Evolutionary conservation across 2,888 invertebrate genomes (phyloP).

Genomic region (Amiota minor): DNA sequence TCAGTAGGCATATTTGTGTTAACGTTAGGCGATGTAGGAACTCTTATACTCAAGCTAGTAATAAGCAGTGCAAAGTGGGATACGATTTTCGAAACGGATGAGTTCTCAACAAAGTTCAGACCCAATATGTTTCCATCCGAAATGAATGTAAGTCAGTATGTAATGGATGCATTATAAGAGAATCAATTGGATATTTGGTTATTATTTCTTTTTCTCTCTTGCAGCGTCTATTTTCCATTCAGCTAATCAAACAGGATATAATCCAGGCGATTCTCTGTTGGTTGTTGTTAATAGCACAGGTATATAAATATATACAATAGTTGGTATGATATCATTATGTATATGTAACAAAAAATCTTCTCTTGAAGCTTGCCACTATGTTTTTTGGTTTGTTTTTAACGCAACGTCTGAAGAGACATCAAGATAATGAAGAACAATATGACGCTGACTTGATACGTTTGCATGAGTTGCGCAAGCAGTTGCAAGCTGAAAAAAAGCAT

Average conservation of each 20-base stretch:
- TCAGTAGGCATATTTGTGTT: constrained; percentile 27
- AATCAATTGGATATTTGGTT: background rate
- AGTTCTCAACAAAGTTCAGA: background rate
- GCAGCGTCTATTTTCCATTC: background rate
- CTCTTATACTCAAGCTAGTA: background rate
- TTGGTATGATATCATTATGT: background rate
- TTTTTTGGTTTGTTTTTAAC: constrained; percentile 29
- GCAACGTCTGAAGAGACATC: constrained; percentile 18
- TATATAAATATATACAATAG: background rate
- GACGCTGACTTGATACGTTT: constrained; percentile 20
- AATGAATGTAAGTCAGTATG: background rate
- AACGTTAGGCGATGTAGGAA: constrained; percentile 8
- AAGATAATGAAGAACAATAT: constrained; percentile 25
- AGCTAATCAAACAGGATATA: background rate
- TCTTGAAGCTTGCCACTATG: background rate
- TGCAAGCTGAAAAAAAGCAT: background rate
- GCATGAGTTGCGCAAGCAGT: background rate
- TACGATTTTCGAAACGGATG: background rate
- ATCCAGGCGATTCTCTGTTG: background rate
- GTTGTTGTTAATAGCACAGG: background rate
- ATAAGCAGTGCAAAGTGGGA: background rate
- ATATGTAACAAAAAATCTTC: background rate
- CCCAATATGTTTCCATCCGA: too few relatives aligned
- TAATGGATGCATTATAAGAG: background rate
- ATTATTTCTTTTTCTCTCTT: background rate